Conservation (phyloP, 2,113 vertebrate species). For the Tetraodon nigroviridis region DNA sequence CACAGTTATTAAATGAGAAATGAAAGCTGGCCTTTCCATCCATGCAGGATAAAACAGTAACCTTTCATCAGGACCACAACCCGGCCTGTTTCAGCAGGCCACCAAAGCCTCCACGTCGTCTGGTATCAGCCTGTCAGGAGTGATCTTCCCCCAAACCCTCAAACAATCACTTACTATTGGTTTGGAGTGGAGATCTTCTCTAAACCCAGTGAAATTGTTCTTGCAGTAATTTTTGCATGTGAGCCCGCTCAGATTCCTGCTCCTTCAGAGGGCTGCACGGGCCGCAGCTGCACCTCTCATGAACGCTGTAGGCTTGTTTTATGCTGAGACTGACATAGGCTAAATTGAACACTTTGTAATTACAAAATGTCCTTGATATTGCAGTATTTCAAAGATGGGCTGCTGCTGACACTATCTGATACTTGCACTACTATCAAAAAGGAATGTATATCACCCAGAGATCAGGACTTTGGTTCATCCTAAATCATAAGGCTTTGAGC, state of each 20-base stretch:
- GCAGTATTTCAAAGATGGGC: slow-evolving; percentile 28
- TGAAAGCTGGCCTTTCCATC: slow-evolving; percentile 57
- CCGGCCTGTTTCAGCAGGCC: slow-evolving; percentile 35
- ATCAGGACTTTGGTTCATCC: slow-evolving; percentile 10
- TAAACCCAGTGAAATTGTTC: slow-evolving; percentile 43
- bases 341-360: slow-evolving; percentile 46
- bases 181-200: slow-evolving; percentile 30
- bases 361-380: slow-evolving; percentile 51
- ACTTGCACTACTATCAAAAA: slow-evolving; percentile 15
- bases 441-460: slow-evolving; percentile 17
- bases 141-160: slow-evolving; percentile 41
- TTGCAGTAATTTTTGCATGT: slow-evolving; percentile 29
- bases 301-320: slow-evolving; percentile 15
- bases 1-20: slow-evolving; percentile 46
- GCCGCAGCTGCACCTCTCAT: slow-evolving; percentile 30
- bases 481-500: background rate
- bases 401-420: slow-evolving; percentile 33
- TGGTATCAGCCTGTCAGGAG: slow-evolving; percentile 42
- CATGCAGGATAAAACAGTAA: slow-evolving; percentile 45
- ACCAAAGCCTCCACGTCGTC: slow-evolving; percentile 38
- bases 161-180: slow-evolving; percentile 43
- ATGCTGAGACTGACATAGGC: slow-evolving; percentile 23
- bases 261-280: slow-evolving; percentile 18
- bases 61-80: slow-evolving; percentile 52
- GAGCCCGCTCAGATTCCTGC: slow-evolving; percentile 10